Conservation (phyloP, 2,888 invertebrate species). For the Drosophila incognita region DNA sequence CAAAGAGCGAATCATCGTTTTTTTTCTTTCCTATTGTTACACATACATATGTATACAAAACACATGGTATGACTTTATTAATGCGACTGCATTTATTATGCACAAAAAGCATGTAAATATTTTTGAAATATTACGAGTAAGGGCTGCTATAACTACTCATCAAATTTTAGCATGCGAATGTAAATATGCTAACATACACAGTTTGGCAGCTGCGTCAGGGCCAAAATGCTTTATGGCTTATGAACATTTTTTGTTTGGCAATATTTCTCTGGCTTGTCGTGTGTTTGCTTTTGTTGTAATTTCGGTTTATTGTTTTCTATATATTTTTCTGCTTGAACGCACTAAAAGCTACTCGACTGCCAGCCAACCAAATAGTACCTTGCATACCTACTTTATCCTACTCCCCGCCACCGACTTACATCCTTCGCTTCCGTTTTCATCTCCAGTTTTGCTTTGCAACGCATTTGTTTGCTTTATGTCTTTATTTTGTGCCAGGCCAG, state of each 20-base stretch:
- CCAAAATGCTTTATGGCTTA: constrained; percentile 68
- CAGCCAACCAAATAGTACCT: constrained; percentile 62
- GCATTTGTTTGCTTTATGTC: constrained; percentile 80
- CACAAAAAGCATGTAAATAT: neutral
- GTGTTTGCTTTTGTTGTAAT: constrained; percentile 61
- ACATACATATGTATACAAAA: neutral
- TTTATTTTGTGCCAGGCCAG: constrained; percentile 66
- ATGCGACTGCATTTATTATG: constrained; percentile 5
- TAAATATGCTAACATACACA: constrained; percentile 24
- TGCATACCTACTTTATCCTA: constrained; percentile 9
- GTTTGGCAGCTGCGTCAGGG: constrained; percentile 28
- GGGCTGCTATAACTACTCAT: constrained; percentile 64
- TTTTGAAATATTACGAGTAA: constrained; percentile 12
- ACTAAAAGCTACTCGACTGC: constrained; percentile 76
- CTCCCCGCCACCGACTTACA: neutral
- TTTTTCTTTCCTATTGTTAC: constrained; percentile 6
- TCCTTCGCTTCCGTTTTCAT: constrained; percentile 15
- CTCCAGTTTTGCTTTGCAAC: constrained; percentile 33
- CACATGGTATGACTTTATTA: constrained; percentile 37
- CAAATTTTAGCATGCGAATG: constrained; percentile 72
- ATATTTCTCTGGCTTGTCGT: constrained; percentile 48
- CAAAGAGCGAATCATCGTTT: constrained; percentile 9
- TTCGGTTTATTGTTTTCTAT: constrained; percentile 79
- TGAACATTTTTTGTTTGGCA: constrained; percentile 78
- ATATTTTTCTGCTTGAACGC: constrained; percentile 80